These are phyloP conservation scores for Teleogryllus oceanicus DNA, from an alignment of 2,888 invertebrate species.

Conservation along the genomic window DNA sequence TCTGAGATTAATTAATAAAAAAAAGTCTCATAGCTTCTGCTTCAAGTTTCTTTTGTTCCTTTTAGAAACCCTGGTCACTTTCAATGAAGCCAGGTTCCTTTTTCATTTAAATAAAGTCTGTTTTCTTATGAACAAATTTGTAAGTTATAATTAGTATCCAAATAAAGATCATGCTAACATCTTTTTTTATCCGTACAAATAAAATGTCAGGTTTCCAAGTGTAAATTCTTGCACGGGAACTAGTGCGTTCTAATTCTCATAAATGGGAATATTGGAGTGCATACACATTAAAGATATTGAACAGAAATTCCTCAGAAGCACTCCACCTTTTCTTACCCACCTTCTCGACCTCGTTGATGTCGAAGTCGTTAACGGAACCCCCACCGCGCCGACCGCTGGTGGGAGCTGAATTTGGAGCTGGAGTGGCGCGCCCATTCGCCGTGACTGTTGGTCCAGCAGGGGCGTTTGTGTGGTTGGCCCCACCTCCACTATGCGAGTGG, in stretches of 20 bases:
- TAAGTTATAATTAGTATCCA: not conserved
- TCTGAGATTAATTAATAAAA: no score
- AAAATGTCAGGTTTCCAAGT: not conserved
- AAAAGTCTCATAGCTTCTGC: no score
- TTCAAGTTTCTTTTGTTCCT: no score
- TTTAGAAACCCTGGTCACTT: no score
- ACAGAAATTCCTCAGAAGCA: not conserved
- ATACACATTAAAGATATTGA: no score
- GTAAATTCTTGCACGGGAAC: not conserved
- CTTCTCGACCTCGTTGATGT: constrained; percentile 51
- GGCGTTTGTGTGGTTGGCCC: not conserved
- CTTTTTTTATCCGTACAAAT: not conserved
- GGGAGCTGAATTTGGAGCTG: not conserved
- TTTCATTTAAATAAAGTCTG: no score
- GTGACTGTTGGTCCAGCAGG: not conserved
- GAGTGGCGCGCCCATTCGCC: not conserved
- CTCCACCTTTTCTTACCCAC: constrained; percentile 46
- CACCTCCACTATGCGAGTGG: not conserved
- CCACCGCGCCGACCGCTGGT: constrained; percentile 27
- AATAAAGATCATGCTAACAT: not conserved
- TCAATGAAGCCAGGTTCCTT: no score
- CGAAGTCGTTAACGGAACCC: constrained; percentile 52
- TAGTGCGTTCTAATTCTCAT: no score
- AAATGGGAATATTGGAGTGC: no score
- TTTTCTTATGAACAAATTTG: not conserved